A percentile compares a stretch with the other conserved stretches of the same genome.
These are phyloP conservation scores for Tympanoctomys barrerae DNA, from an alignment of 2,797 vertebrate genomes.

Conservation along the genomic window DNA sequence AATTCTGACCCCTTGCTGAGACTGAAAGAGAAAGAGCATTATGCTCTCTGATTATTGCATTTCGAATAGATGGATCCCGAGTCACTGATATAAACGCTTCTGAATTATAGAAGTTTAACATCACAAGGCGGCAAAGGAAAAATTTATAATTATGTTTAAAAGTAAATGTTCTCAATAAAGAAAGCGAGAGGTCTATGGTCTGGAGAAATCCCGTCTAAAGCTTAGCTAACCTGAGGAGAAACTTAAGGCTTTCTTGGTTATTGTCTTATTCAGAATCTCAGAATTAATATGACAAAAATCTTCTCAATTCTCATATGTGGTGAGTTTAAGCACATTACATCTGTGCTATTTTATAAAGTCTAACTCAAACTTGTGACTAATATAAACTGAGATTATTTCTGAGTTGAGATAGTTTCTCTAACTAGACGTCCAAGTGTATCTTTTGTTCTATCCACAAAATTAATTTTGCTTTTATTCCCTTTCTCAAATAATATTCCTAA, in stretches of 20 bases:
- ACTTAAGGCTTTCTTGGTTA: not conserved
- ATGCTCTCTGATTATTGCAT: not conserved
- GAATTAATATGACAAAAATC: constrained; percentile 35
- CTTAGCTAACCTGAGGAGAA: not conserved
- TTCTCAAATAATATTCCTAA: constrained; percentile 5
- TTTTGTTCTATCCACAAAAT: not conserved
- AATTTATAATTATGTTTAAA: not conserved
- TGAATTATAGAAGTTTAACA: not conserved
- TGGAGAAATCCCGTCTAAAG: not conserved
- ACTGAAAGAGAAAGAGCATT: not conserved
- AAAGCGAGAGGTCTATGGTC: not conserved
- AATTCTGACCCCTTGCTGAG: not conserved
- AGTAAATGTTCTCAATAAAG: not conserved
- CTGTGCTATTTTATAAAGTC: not conserved
- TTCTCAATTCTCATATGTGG: not conserved
- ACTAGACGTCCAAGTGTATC: not conserved
- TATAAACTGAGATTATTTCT: not conserved
- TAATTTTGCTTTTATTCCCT: not conserved
- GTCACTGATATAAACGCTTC: not conserved
- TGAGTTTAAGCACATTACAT: not conserved
- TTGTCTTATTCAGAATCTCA: not conserved
- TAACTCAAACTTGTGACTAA: not conserved
- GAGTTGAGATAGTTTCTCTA: not conserved
- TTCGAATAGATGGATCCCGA: not conserved
- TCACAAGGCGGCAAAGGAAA: not conserved